These are phyloP conservation scores for Cylas formicarius DNA, from an alignment of 1,140 invertebrate genomes.

Conservation along the genomic window DNA sequence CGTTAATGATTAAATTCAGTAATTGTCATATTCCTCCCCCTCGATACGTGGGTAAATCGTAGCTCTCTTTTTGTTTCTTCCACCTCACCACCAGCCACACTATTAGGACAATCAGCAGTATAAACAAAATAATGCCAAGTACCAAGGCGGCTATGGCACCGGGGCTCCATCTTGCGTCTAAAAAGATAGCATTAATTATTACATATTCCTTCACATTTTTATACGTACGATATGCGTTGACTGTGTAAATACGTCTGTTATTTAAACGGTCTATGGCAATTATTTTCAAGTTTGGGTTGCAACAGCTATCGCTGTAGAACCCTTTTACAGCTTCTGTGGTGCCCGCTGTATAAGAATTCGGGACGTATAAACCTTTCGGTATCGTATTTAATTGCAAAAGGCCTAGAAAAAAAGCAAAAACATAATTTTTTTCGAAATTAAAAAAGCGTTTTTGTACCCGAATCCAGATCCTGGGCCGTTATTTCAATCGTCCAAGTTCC, in stretches of 20 bases:
- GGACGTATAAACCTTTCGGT: conserved; percentile 42
- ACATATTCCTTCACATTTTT: conserved; percentile 10
- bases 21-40: conserved; percentile 29
- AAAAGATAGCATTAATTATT: conserved; percentile 21
- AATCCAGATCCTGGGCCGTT: conserved; percentile 42
- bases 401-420: conserved; percentile 32
- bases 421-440: neutral
- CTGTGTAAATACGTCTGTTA: conserved; percentile 36
- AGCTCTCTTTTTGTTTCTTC: conserved; percentile 25
- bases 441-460: conserved; percentile 33
- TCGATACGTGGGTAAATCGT: conserved; percentile 41
- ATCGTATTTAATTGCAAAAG: conserved; percentile 42
- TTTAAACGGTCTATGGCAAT: conserved; percentile 42
- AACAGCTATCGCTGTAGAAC: conserved; percentile 46
- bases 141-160: conserved; percentile 46
- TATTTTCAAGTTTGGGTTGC: conserved; percentile 42
- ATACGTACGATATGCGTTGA: conserved; percentile 45
- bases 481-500: conserved; percentile 46
- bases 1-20: conserved; percentile 19
- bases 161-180: conserved; percentile 29
- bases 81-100: conserved; percentile 35
- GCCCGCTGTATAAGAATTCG: conserved; percentile 42
- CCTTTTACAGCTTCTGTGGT: conserved; percentile 43
- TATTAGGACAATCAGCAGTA: conserved; percentile 38
- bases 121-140: conserved; percentile 42